Evolutionary conservation across 1,140 invertebrate species (phyloP).

Genomic region (Eulimnadia texana): DNA sequence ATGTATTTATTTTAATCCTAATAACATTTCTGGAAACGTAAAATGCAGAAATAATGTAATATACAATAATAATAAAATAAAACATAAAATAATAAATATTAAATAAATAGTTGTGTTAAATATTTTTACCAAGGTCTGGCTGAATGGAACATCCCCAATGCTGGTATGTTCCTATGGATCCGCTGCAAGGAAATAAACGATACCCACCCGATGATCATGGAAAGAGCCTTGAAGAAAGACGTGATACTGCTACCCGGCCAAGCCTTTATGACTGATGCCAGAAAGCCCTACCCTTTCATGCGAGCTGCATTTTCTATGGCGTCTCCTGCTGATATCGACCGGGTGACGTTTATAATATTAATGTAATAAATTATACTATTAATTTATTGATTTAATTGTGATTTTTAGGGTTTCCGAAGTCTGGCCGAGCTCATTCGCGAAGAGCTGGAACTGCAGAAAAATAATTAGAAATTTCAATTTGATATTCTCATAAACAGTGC

Average conservation of each 20-base stretch:
- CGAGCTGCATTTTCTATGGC: constrained; percentile 51
- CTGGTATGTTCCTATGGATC: constrained; percentile 66
- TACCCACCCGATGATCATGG: constrained; percentile 54
- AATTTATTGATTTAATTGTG: not conserved
- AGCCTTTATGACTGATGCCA: constrained; percentile 44
- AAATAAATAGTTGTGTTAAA: constrained; percentile 10
- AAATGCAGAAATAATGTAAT: too few species aligned
- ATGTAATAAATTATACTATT: not conserved
- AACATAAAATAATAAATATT: not conserved
- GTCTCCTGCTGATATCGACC: constrained; percentile 44
- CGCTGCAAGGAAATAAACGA: constrained; percentile 47
- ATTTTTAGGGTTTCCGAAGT: constrained; percentile 11
- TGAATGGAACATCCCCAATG: constrained; percentile 46
- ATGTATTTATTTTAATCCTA: too few species aligned
- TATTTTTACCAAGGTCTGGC: constrained; percentile 35
- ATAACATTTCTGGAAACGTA: too few species aligned
- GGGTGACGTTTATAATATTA: constrained; percentile 25
- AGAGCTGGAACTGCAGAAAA: constrained; percentile 11
- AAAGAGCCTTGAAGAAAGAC: constrained; percentile 37
- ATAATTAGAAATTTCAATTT: not conserved
- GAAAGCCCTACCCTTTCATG: constrained; percentile 43
- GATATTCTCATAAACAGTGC: not conserved
- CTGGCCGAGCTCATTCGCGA: constrained; percentile 15
- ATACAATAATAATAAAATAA: not conserved
- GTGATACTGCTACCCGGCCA: constrained; percentile 53